Evolutionary conservation across 2,113 vertebrate genomes (phyloP).

Genomic region (Panthera uncia): DNA sequence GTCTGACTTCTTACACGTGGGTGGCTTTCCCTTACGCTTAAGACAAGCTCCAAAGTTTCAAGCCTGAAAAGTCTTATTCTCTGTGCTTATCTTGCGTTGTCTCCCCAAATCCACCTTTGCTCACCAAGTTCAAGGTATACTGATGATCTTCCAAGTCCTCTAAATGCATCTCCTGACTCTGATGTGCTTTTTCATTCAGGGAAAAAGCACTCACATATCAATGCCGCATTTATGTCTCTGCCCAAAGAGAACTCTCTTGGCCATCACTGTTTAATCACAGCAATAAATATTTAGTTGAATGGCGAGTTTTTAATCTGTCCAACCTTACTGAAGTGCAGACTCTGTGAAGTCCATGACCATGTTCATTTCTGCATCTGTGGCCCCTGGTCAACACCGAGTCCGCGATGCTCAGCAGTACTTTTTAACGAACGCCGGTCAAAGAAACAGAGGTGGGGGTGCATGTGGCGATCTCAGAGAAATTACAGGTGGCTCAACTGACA

Average conservation of each 20-base stretch:
- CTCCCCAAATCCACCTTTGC: background rate
- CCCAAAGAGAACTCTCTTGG: background rate
- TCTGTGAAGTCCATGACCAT: accelerated
- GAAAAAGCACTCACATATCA: too few species aligned
- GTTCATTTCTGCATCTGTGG: accelerated
- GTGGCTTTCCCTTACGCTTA: background rate
- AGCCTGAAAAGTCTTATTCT: background rate
- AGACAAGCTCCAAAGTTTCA: background rate
- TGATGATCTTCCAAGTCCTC: accelerated
- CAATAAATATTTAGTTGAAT: background rate
- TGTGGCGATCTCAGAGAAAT: accelerated
- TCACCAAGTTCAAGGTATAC: accelerated
- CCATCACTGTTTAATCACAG: background rate
- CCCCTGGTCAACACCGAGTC: accelerated
- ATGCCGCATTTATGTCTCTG: accelerated
- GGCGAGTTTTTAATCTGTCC: background rate
- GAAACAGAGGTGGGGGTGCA: accelerated
- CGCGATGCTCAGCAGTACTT: accelerated
- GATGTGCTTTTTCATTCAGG: too few species aligned
- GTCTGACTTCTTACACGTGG: background rate
- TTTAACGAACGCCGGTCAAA: background rate
- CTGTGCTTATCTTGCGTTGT: accelerated
- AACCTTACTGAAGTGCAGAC: accelerated
- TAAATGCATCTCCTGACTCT: background rate
- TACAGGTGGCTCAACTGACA: accelerated